Evolutionary conservation across 2,113 vertebrate species (phyloP).

Genomic region (Pangasianodon gigas): DNA sequence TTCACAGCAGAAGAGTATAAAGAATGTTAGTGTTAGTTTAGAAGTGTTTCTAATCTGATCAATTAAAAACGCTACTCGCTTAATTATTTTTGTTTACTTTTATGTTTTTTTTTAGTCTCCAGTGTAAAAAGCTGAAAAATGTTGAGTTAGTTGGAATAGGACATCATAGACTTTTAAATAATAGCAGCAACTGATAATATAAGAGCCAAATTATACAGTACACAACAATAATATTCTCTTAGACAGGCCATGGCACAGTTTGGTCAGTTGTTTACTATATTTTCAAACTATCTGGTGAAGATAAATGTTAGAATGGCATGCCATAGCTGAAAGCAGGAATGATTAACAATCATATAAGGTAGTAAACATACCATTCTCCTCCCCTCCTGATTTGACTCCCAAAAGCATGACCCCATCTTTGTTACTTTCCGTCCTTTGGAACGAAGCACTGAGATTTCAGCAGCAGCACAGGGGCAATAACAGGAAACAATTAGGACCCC

Average conservation of each 20-base stretch:
- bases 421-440: conserved; percentile 74
- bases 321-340: background rate
- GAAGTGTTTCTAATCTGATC: background rate
- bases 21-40: background rate
- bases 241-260: background rate
- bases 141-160: background rate
- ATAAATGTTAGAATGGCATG: background rate
- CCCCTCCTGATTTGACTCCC: conserved; percentile 69
- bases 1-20: background rate
- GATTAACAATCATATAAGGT: background rate
- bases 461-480: background rate
- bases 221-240: background rate
- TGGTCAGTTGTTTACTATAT: background rate
- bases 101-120: background rate
- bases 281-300: background rate
- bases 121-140: background rate
- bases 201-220: background rate
- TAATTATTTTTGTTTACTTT: background rate
- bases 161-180: background rate
- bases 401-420: conserved; percentile 78
- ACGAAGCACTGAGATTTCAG: conserved; percentile 68
- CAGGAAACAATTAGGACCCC: background rate
- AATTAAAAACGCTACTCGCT: background rate
- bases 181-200: background rate
- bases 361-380: conserved; percentile 68